These are phyloP conservation scores for Formicarius rufipectus DNA, from an alignment of 2,113 vertebrate genomes.

Conservation along the genomic window DNA sequence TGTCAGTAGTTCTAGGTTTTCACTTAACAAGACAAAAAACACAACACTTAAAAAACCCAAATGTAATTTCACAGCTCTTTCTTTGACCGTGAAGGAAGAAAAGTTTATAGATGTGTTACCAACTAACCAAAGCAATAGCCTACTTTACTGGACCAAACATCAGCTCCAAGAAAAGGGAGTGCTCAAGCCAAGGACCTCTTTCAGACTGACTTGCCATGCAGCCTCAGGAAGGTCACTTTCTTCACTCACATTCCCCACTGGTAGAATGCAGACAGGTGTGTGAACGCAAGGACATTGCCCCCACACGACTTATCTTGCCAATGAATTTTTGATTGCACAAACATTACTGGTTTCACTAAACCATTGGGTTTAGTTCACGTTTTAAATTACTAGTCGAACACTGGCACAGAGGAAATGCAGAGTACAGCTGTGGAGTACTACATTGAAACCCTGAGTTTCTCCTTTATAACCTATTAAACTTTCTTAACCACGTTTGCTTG, in stretches of 20 bases:
- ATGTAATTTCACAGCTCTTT: not conserved
- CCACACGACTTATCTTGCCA: fast-evolving
- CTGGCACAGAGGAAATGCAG: not conserved
- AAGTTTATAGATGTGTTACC: not conserved
- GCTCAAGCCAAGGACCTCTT: not conserved
- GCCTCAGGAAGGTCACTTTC: fast-evolving
- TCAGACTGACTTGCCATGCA: fast-evolving
- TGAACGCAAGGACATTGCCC: not conserved
- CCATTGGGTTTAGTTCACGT: not conserved
- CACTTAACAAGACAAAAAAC: not conserved
- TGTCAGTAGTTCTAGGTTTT: not conserved
- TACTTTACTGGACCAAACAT: not conserved
- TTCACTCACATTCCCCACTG: not conserved
- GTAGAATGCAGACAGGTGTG: not conserved
- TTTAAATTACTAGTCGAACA: not conserved
- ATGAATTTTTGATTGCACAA: not conserved
- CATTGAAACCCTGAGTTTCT: not conserved
- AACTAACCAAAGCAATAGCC: not conserved
- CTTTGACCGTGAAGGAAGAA: not conserved
- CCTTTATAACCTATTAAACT: not conserved
- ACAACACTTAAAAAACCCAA: not conserved
- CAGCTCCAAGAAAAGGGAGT: not conserved
- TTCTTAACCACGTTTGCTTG: not conserved
- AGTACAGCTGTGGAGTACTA: fast-evolving
- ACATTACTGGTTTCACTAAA: not conserved